A percentile compares a stretch with the other conserved stretches of the same genome.
Conservation (phyloP, 2,888 invertebrate genomes). For the Poecilobothrus nobilitatus region DNA sequence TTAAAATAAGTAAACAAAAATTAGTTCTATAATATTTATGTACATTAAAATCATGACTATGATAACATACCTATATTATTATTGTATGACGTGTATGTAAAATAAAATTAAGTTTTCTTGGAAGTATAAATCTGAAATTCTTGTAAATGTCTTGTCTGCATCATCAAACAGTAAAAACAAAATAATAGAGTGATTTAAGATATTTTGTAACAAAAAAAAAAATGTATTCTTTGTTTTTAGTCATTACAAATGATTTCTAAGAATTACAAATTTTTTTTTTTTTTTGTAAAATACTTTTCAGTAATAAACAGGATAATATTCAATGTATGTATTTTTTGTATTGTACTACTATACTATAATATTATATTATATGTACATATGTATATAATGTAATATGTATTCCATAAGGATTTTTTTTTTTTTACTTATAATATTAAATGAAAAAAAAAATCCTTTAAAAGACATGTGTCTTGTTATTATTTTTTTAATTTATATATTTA, state of each 20-base stretch:
- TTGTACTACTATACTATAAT: too few relatives aligned
- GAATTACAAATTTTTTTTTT: not conserved
- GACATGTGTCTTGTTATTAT: not conserved
- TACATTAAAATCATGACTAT: too few relatives aligned
- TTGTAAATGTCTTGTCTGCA: not conserved
- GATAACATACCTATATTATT: too few relatives aligned
- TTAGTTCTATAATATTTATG: too few relatives aligned
- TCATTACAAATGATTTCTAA: not conserved
- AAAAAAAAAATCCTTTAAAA: not conserved
- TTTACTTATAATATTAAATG: not conserved
- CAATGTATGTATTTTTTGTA: not conserved
- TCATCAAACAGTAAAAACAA: not conserved
- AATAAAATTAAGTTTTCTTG: not conserved
- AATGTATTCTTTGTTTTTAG: not conserved
- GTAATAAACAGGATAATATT: conserved; percentile 2
- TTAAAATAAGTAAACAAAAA: too few relatives aligned
- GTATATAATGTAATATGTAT: too few relatives aligned
- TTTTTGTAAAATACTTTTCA: not conserved
- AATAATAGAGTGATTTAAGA: not conserved
- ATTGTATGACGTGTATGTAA: too few relatives aligned
- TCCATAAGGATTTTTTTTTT: not conserved
- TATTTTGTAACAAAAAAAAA: not conserved
- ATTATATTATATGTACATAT: too few relatives aligned
- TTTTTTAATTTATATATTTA: not conserved
- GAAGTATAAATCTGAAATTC: not conserved